These are phyloP conservation scores for Lepidurus arcticus DNA, from an alignment of 1,140 invertebrate genomes.

Conservation along the genomic window DNA sequence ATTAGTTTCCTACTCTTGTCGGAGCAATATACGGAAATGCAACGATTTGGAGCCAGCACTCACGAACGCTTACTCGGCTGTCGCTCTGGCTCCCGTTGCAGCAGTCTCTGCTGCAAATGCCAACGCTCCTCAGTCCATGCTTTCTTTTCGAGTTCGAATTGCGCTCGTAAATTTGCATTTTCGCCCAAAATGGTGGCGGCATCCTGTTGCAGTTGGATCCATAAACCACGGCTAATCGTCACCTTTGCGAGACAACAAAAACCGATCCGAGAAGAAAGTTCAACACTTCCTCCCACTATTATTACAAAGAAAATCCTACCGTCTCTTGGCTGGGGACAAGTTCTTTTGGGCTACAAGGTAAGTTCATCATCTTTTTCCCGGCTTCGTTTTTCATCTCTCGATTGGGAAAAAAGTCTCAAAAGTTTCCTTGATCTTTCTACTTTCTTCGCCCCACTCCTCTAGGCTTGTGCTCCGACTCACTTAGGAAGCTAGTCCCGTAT, in stretches of 20 bases:
- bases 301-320: neutral
- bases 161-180: neutral
- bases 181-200: neutral
- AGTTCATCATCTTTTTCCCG: neutral
- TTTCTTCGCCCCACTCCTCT: neutral
- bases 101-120: neutral
- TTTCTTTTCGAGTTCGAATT: neutral
- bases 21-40: neutral
- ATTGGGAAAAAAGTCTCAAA: neutral
- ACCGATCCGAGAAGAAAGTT: neutral
- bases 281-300: neutral
- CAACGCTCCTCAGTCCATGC: neutral
- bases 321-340: neutral
- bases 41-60: neutral
- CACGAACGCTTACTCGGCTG: neutral
- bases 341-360: neutral
- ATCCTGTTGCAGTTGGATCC: conserved; percentile 13
- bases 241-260: neutral
- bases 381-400: neutral
- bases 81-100: neutral
- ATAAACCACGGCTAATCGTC: conserved; percentile 1
- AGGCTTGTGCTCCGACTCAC: neutral
- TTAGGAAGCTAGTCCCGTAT: conserved; percentile 3
- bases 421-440: neutral
- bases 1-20: neutral